Percentiles rank a stretch among this genome's conserved stretches.
These are phyloP conservation scores for Hesperophylax magnus DNA, from an alignment of 1,140 invertebrate species.

Conservation along the genomic window DNA sequence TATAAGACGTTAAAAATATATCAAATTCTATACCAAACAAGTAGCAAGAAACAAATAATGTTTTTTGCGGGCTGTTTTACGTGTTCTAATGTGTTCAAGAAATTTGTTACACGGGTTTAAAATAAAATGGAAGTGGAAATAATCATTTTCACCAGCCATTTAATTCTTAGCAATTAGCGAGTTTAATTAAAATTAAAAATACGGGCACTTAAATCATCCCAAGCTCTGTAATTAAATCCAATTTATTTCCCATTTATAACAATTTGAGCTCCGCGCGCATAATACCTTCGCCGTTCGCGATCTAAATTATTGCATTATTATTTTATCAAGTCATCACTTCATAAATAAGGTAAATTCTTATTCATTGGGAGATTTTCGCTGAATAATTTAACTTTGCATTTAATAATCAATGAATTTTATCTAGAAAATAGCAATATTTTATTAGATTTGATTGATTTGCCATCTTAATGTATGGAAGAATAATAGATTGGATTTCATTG, in stretches of 20 bases:
- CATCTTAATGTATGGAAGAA: too few species aligned
- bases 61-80: too few species aligned
- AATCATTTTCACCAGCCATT: constrained; percentile 23
- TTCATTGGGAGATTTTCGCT: not conserved
- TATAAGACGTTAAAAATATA: too few species aligned
- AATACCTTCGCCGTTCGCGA: not conserved
- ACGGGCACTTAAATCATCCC: constrained; percentile 37
- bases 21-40: too few species aligned
- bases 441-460: too few species aligned
- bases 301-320: constrained; percentile 16
- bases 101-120: too few species aligned
- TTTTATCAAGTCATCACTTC: constrained; percentile 23
- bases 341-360: not conserved
- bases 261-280: constrained; percentile 25
- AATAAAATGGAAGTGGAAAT: constrained; percentile 3
- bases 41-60: too few species aligned
- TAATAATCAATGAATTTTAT: too few species aligned
- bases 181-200: constrained; percentile 49
- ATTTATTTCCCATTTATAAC: constrained; percentile 45
- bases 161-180: constrained; percentile 28
- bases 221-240: constrained; percentile 39
- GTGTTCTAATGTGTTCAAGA: too few species aligned
- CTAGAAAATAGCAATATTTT: too few species aligned
- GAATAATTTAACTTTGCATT: too few species aligned
- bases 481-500: too few species aligned